Evolutionary conservation across 1,140 invertebrate species (phyloP), one percentile per base, ranked within the genome.

Genomic region (Cyphomyrmex costatus): DNA sequence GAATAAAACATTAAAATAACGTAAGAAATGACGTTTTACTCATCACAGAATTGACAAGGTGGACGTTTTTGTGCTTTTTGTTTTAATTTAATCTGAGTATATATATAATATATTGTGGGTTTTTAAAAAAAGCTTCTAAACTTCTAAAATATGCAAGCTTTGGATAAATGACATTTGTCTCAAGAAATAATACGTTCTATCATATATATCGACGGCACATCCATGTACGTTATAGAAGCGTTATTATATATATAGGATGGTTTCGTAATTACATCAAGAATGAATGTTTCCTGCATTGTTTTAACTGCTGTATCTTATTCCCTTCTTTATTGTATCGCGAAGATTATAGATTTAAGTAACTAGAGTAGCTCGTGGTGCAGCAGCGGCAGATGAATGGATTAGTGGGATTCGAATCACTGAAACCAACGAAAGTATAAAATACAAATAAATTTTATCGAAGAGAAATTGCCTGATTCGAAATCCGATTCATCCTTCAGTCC

Each of bases 271-370:
- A 42, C 36, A 61, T 19, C 56, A 53, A 73, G 53, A 83, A 21
- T 82, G 19, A 71, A 61, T 61, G 30, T 82, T 58, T 36, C 49
- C 16, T 80, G n/a, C 46, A 46, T 68, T 7, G 27, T 42, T 82
- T 19, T 60, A 49, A 30, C n/a, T 46, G 66, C 36, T 82, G 19
- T 58, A 58, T 68, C 24, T 71, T 60, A 82, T 21, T 68, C 14
- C 0, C 6, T 74, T 33, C 16, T 70, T 70, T 58, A 33, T 80
- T 70, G 7, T 30, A 83, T 74, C 14, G 36, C 27, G 36, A 46
- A 42, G 30, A 42, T 80, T 60, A 12, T 74, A 74, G 36, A 73
- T 73, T 73, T 60, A 83, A 83, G 27, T 60, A 73, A 42, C 53
- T 74, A 36, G 14, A 82, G 30, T 68, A 30, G 51, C 53, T 24